phyloP scores from a whole-genome alignment of 2,797 vertebrate species.

The Pogonophryne albipinna region DNA sequence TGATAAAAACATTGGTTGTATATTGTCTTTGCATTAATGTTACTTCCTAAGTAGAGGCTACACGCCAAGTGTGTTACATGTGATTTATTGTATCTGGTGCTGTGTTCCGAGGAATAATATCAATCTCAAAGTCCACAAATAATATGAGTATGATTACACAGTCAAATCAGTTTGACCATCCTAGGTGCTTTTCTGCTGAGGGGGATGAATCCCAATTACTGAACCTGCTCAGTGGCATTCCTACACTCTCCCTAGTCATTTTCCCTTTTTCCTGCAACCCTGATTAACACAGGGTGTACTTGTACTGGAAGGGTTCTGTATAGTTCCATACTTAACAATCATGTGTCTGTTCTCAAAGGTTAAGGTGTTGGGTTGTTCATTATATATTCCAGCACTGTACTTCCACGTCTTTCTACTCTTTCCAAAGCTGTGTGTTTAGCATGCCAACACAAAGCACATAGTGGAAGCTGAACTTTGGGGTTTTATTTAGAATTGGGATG shows the following conservation, averaged over 20 bases:
- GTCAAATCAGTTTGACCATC: neutral
- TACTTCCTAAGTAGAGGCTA: neutral
- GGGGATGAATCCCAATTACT: neutral
- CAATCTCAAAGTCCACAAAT: constrained; percentile 16
- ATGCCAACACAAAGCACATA: neutral
- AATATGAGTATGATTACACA: constrained; percentile 20
- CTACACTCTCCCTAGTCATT: neutral
- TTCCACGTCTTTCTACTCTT: neutral
- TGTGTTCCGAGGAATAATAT: neutral
- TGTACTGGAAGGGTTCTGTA: neutral
- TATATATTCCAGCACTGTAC: neutral
- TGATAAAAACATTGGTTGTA: neutral
- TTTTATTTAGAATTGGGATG: neutral
- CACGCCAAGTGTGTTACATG: neutral
- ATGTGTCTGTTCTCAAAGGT: neutral
- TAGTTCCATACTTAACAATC: neutral
- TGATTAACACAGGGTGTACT: constrained; percentile 1
- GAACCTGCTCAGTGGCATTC: constrained; percentile 58
- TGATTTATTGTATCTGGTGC: neutral
- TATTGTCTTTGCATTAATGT: neutral
- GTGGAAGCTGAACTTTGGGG: neutral
- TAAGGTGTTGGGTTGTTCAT: neutral
- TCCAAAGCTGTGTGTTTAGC: neutral
- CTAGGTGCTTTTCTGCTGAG: neutral
- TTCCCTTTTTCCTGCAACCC: neutral